phyloP scores from a whole-genome alignment of 2,888 invertebrate genomes.

The Andricus curvator region DNA sequence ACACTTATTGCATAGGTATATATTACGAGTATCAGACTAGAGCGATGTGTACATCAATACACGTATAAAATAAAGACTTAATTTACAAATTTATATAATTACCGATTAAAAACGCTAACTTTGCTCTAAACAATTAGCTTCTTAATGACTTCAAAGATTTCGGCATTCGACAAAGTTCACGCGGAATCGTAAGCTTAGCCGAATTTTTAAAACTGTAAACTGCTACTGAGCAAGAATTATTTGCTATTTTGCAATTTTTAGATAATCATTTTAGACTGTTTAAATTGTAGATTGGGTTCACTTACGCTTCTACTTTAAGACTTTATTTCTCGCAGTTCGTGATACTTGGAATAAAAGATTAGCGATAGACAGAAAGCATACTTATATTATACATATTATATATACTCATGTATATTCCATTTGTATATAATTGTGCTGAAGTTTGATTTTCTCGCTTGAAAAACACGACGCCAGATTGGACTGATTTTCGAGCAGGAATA shows the following conservation, averaged over 20 bases:
- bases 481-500: slow-evolving; percentile 51
- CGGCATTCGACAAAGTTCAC: slow-evolving; percentile 37
- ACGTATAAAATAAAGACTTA: slow-evolving; percentile 63
- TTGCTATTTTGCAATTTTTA: slow-evolving; percentile 28
- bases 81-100: slow-evolving; percentile 60
- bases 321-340: slow-evolving; percentile 19
- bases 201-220: slow-evolving; percentile 18
- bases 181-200: neutral
- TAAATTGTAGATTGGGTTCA: neutral
- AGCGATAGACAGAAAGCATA: slow-evolving; percentile 15
- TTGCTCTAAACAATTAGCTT: neutral
- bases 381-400: slow-evolving; percentile 16
- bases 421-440: slow-evolving; percentile 34
- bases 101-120: slow-evolving; percentile 6
- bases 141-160: neutral
- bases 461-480: slow-evolving; percentile 14
- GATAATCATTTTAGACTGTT: neutral
- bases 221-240: slow-evolving; percentile 3
- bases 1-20: slow-evolving; percentile 29
- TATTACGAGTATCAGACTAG: slow-evolving; percentile 58
- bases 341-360: slow-evolving; percentile 8
- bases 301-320: neutral
- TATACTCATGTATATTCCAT: slow-evolving; percentile 34
- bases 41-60: slow-evolving; percentile 62
- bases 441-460: slow-evolving; percentile 21